Evolutionary conservation across 2,888 invertebrate genomes (phyloP), one percentile per base, ranked within the genome.

Genomic region (Syrista parreyssii): DNA sequence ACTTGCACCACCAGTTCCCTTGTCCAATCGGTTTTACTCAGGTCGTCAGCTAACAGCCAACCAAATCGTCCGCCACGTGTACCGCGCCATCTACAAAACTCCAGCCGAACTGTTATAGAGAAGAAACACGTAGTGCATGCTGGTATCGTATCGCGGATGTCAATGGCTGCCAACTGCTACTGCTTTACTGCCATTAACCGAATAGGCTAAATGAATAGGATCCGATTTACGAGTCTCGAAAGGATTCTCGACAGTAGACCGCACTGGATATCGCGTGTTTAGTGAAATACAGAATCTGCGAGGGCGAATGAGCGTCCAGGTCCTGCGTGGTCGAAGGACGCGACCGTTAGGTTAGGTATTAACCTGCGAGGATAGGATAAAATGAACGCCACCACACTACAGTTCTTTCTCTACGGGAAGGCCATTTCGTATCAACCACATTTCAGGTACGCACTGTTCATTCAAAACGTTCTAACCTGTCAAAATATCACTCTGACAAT

Each of bases 271-370:
- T 85, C 82, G 84, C 85, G 85, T 85, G 85, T 80, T 80, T 76
- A 71, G 79, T 32, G 73, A 78, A 82, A 78, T 78, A 78, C 76
- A 79, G 76, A 80, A 81, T 84, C 71, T 72, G 72, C 73, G 71
- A 69, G 76, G 40, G 68, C 73, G 73, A 55, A 55, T 9, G 55
- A 23, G 55, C 73, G 76, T 68, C 35, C 79, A 75, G 81, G 78
- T 80, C 79, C 84, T 85, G 84, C 85, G 83, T 85, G 85, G 82
- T 81, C 82, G 86, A 84, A 86, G 86, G 86, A 86, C 85, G 76
- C 81, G 81, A 84, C 81, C 83, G 86, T 85, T 86, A 86, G 83
- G 82, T 82, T 85, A 75, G 83, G 84, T 83, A 82, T 84, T 83
- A 84, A 80, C 81, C 79, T 75, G 82, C 75, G 82, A 80, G 69